Base-by-base conservation (phyloP, 2,888 invertebrate species). In the Drosophila tripunctata region DNA sequence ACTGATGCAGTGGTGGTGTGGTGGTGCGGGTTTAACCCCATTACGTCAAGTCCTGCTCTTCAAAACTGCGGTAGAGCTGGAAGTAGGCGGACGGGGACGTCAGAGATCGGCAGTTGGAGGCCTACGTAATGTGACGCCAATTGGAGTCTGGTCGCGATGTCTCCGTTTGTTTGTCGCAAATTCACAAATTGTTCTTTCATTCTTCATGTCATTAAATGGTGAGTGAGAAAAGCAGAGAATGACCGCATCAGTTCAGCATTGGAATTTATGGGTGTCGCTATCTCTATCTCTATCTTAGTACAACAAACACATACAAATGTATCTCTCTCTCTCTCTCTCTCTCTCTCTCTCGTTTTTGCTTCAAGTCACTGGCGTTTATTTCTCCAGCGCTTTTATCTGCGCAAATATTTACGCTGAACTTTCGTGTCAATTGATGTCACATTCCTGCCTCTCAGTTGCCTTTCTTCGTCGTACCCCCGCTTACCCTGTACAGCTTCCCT, bases 101-200 rank as follows among this genome's bases (percentile, higher is more conserved):
- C 2, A 15, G 3, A 27, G 12, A 12, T 21, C 40, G 40, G 14
- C 33, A 12, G 8, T 38, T 10, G 21, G 41, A 43, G 43, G 27
- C 31, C 44, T 31, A 15, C 38, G 15, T 22, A 10, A 27, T 55
- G 58, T 78, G 70, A 75, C 62, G 79, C 62, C 77, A 88, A 84
- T 84, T 88, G 88, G 83, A 87, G 88, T 86, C 86, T 71, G 86
- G 64, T 75, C 79, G 83, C 88, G 83, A 84, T 84, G 80, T 84
- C 83, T 86, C 83, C 83, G 79, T 87, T 85, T 85, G 83, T 83
- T 76, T 86, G 83, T 82, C 88, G 88, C 79, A 87, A 76, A 82
- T 82, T 82, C 86, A 87, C 86, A 87, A 87, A 87, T 83, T 87
- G 83, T 87, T 79, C 72, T 76, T 87, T 85, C 79, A 82, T 85